A percentile compares a stretch with the other conserved stretches of the same genome.
These are phyloP conservation scores for Rhagonycha lutea DNA, from an alignment of 2,888 invertebrate species.

Conservation along the genomic window DNA sequence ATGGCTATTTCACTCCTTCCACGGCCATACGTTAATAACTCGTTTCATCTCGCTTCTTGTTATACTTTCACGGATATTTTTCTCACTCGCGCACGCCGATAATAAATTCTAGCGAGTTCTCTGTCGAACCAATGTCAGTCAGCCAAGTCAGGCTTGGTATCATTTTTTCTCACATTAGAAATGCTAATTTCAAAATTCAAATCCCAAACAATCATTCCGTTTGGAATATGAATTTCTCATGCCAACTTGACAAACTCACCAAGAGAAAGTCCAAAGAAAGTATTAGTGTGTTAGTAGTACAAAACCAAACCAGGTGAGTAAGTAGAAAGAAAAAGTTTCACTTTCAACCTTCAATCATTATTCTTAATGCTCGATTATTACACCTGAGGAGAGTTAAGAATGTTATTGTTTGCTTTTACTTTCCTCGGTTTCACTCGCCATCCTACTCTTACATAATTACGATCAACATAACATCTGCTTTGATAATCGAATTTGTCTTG, in stretches of 20 bases:
- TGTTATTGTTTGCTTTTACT: slow-evolving; percentile 13
- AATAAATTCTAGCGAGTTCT: slow-evolving; percentile 19
- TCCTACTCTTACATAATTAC: background rate
- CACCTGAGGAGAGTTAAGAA: slow-evolving; percentile 7
- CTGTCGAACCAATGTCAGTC: slow-evolving; percentile 25
- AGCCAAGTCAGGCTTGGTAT: background rate
- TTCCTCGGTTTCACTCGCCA: slow-evolving; percentile 10
- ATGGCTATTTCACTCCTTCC: slow-evolving; percentile 28
- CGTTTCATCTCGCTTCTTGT: slow-evolving; percentile 10
- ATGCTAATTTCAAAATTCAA: background rate
- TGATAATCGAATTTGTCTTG: background rate
- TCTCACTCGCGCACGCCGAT: slow-evolving; percentile 2
- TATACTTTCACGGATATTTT: background rate
- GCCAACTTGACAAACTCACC: background rate
- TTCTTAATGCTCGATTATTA: slow-evolving; percentile 8
- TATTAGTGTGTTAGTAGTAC: slow-evolving; percentile 27
- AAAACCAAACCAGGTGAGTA: slow-evolving; percentile 9
- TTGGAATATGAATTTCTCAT: slow-evolving; percentile 1
- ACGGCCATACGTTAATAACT: slow-evolving; percentile 21
- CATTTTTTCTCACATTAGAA: background rate
- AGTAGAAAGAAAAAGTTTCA: slow-evolving; percentile 25
- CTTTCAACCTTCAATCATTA: slow-evolving; percentile 23
- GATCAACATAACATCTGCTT: background rate
- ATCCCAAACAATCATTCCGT: background rate
- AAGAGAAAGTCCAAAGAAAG: slow-evolving; percentile 19